Evolutionary conservation across 1,140 invertebrate genomes (phyloP).

Genomic region (Scaptodrosophila lebanonensis): DNA sequence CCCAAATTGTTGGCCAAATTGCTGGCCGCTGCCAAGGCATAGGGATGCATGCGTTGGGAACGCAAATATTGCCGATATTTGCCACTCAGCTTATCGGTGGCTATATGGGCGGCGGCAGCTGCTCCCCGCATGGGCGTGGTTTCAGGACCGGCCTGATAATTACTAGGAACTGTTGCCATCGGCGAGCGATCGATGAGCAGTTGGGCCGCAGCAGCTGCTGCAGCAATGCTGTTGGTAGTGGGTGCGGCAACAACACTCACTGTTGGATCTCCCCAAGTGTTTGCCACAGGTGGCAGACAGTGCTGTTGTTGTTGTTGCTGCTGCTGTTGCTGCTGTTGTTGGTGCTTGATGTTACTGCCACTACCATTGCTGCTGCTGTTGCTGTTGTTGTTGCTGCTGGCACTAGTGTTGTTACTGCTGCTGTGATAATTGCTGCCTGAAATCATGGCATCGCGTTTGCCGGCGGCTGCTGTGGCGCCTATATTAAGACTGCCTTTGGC

Average conservation of each 20-base stretch:
- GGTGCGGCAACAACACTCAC: conserved; percentile 1
- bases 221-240: not conserved
- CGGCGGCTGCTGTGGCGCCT: conserved; percentile 29
- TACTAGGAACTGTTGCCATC: conserved; percentile 78
- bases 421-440: conserved; percentile 61
- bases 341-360: conserved; percentile 23
- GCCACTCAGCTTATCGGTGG: conserved; percentile 78
- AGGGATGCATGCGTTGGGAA: conserved; percentile 79
- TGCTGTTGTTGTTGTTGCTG: conserved; percentile 22
- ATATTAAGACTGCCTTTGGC: conserved; percentile 41
- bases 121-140: conserved; percentile 58
- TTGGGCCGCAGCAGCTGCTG: conserved; percentile 37
- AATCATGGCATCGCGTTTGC: conserved; percentile 74
- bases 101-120: conserved; percentile 36
- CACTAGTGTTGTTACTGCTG: conserved; percentile 22
- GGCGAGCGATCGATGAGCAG: conserved; percentile 67
- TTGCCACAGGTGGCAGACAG: conserved; percentile 50
- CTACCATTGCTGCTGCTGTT: conserved; percentile 37
- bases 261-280: conserved; percentile 51
- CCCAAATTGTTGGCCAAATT: conserved; percentile 55
- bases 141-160: conserved; percentile 77
- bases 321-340: conserved; percentile 40
- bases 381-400: conserved; percentile 24
- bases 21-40: conserved; percentile 76
- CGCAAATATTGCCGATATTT: conserved; percentile 80